Evolutionary conservation across 2,113 vertebrate genomes (phyloP), one percentile per base, ranked within the genome.

Genomic region (Nothobranchius furzeri): DNA sequence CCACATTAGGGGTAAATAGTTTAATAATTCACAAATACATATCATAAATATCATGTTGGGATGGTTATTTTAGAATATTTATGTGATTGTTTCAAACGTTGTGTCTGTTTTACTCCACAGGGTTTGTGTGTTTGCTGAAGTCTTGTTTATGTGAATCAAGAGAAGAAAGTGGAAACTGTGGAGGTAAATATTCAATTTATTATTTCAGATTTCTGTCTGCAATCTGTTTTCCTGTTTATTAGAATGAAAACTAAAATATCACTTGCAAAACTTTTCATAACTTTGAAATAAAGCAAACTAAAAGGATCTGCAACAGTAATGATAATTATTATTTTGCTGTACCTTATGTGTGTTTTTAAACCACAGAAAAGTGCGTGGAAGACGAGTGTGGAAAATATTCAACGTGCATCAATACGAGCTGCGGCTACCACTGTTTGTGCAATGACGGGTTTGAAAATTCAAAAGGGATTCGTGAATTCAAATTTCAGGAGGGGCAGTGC

Each of bases 381-480:
- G 0, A 0, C 0, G 0, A 0, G 0, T 90, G 88, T 64, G 78
- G 82, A 3, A 0, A n/a, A 0, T 0, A 82, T 45, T 0, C 85
- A 60, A 0, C 0, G 0, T 90, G 89, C 75, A 1, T 25, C 6
- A 88, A 91, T 79, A 91, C 81, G 0, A 0, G 6, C 0, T 86
- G 87, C 20, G 85, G 70, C 56, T 88, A 10, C 68, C 35, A 57
- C 58, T 92, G 90, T 60, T 2, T 24, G 10, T 92, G 90, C 15
- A 0, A 1, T 0, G 0, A 0, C 3, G 90, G 89, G 10, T 86
- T 46, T 65, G 11, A 0, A 9, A 2, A 76, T 45, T 1, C 0
- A 4, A 0, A 1, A 0, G 3, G 2, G 0, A 0, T 0, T 0
- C 0, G 0, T 0, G 69, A 54, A 35, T 85, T 82, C 72, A 84